Base-by-base conservation (phyloP, 30 jellyfish, hydroid and myxozoan genomes). In the Aurelia aurita complex sp. Pacific region DNA sequence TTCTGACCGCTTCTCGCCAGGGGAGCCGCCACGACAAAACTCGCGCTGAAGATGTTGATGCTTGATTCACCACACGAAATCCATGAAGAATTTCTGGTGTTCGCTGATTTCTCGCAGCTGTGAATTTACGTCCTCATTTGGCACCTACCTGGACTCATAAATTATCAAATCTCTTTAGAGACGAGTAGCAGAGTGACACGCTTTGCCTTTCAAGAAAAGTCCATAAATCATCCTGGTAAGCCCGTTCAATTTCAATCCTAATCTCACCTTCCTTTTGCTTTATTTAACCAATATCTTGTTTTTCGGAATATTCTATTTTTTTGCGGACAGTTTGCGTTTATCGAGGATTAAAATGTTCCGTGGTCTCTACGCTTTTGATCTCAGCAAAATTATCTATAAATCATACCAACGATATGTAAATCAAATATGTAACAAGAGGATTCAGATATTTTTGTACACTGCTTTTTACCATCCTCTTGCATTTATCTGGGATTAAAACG, bases 21-120 rank as follows among this genome's bases (percentile, higher is more conserved):
- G 91, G 91, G 85, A 70, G 81, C 85, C 50, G 91, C 85, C 85
- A 54, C 90, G 83, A 81, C 77, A 81, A 69, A 81, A 81, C 76
- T 64, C 80, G 83, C 90, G 90, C 90, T 75, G 19, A 52, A 10
- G n/a, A 38, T 32, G 68, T 76, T 76, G 85, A 52, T 54, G 66
- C 60, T 60, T 64, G 66, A 36, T 23, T 60, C 87, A 61, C 87
- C 87, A 40, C 87, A 77, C 50, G 87, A 19, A 60, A 77, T 61
- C 87, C 77, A 3, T 63, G 74, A 77, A 77, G 87, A 77, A 77
- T 77, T 78, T 77, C 77, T 77, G 53, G 62, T 32, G 15, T 57
- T 60, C n/a, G 34, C 18, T 50, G 87, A 60, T 75, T 36, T 16
- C 67, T 42, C 65, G 55, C 87, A 77, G 77, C 87, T 77, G 87